A percentile compares a stretch with the other conserved stretches of the same genome.
Conservation (phyloP, 2,888 invertebrate genomes). For the Zaprionus bogoriensis region DNA sequence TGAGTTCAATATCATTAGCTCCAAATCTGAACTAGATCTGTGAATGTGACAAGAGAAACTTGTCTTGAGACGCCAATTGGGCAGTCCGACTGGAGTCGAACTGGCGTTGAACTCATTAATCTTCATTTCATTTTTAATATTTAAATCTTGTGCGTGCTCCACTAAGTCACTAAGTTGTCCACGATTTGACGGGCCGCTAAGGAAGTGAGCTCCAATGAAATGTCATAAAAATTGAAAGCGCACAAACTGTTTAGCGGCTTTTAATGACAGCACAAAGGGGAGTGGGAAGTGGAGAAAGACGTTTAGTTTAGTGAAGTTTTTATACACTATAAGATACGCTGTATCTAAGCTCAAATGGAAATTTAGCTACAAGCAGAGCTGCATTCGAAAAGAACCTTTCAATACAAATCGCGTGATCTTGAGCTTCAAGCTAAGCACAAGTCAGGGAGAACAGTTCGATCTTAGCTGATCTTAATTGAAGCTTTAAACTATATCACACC, state of each 20-base stretch:
- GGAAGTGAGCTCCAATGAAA: neutral
- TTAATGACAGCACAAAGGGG: neutral
- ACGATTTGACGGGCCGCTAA: slow-evolving; percentile 5
- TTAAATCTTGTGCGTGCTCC: neutral
- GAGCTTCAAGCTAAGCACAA: no score
- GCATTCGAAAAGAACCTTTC: no score
- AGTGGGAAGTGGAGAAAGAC: neutral
- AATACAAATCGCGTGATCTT: no score
- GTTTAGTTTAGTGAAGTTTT: no score
- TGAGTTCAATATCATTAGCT: slow-evolving; percentile 26
- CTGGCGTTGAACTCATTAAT: slow-evolving; percentile 32
- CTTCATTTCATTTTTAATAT: slow-evolving; percentile 31
- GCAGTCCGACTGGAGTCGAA: slow-evolving; percentile 9
- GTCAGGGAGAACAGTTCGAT: no score
- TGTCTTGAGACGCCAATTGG: slow-evolving; percentile 28
- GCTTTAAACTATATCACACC: no score
- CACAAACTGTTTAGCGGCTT: slow-evolving; percentile 7
- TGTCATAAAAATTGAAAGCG: slow-evolving; percentile 12
- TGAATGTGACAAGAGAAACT: slow-evolving; percentile 21
- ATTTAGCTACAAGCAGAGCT: no score
- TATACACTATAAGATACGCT: no score
- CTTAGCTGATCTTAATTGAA: no score
- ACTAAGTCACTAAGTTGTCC: slow-evolving; percentile 5
- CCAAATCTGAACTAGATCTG: slow-evolving; percentile 14
- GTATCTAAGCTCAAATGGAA: no score